These are phyloP conservation scores for Dromas ardeola DNA, from an alignment of 2,113 vertebrate species.

Conservation along the genomic window DNA sequence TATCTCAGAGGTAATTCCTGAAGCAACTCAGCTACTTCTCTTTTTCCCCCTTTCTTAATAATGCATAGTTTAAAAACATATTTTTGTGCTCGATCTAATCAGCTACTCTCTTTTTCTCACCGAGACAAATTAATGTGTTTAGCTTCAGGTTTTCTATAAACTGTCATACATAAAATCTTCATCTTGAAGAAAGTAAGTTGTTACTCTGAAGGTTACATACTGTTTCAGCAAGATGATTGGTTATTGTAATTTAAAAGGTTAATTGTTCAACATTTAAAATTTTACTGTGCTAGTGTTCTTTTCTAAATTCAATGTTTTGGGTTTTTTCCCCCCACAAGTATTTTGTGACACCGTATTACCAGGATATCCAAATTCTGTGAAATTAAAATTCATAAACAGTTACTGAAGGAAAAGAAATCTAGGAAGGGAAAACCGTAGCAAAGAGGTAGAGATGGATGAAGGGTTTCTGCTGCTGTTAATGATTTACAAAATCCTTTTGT, in stretches of 20 bases:
- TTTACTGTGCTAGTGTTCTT: neutral
- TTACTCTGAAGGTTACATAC: neutral
- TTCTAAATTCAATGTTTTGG: neutral
- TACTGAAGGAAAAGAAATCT: neutral
- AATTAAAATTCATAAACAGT: neutral
- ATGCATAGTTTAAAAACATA: neutral
- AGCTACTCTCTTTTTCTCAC: neutral
- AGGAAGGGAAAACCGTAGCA: neutral
- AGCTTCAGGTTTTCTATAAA: neutral
- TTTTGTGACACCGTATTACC: neutral
- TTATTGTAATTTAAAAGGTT: neutral
- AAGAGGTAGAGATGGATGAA: neutral
- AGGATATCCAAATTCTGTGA: neutral
- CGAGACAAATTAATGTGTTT: neutral
- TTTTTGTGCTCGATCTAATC: neutral
- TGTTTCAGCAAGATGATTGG: neutral
- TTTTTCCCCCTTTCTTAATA: neutral
- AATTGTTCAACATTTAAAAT: neutral
- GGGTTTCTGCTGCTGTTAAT: neutral
- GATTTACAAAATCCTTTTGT: neutral
- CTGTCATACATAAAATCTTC: neutral
- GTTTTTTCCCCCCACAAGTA: rapidly evolving
- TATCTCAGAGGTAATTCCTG: neutral
- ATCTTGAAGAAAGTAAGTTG: neutral
- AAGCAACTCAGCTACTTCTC: neutral